Base-by-base conservation (phyloP, 2,113 vertebrate genomes). In the Microcebus tavaratra region DNA sequence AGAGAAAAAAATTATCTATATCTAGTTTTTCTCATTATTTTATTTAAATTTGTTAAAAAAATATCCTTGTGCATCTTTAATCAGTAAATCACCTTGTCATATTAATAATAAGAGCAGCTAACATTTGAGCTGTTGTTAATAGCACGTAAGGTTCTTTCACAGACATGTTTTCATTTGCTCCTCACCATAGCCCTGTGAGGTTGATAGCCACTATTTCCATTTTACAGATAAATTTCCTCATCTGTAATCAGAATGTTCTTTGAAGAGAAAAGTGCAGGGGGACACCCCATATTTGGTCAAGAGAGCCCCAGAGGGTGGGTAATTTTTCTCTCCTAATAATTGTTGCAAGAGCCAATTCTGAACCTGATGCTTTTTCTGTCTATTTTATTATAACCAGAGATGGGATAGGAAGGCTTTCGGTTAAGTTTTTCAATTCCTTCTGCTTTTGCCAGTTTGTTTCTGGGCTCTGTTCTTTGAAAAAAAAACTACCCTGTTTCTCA, bases 41-140 rank as follows among this genome's bases (percentile, higher is more conserved):
- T 90, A 78, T 86, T 94, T 36, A 93, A 18, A 68, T 82, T 67
- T 45, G 42, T 86, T 91, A 91, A 1, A 86, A 86, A 90, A 96
- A 83, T 81, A 72, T 29, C 59, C 53, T 50, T 78, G 73, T 79
- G 55, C 25, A 48, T 21, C 12, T 79, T 59, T 90, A 83, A 55
- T 63, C 39, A 39, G 68, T 63, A 63, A 79, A 34, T 68, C 34
- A 45, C 59, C 48, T 73, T 81, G 57, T 42, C 42, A 50, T 57
- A 25, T 27, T n/a, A 84, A 50, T 57, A 36, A 39, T 36, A 84
- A 70, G 39, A 92, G 23, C 36, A 50, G 31, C 29, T 78, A 81
- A 55, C 79, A 59, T 67, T 42, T 70, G 68, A 70, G 21, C 68
- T 80, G 6, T 76, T 81, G 20, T 61, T 76, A 67, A 27, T 31